phyloP scores from a whole-genome alignment of 2,888 invertebrate species.

The Ceriagrion tenellum region DNA sequence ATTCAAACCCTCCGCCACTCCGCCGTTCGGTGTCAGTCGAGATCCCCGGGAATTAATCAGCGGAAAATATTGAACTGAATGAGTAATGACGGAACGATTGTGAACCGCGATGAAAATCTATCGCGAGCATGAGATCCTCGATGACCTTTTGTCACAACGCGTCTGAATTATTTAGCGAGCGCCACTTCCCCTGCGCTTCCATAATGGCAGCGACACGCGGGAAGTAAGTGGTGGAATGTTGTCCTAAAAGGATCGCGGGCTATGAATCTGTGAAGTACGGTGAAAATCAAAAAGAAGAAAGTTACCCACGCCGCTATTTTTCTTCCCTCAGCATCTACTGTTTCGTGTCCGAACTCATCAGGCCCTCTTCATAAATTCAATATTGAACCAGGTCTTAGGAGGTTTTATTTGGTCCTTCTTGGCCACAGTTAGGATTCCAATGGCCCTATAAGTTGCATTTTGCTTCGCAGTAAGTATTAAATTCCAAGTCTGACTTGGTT shows the following conservation, averaged over 20 bases:
- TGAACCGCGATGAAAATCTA: background rate
- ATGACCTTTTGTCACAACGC: background rate
- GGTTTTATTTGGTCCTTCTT: too few species aligned
- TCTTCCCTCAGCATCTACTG: background rate
- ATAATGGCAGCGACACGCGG: background rate
- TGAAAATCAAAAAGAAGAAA: background rate
- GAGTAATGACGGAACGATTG: background rate
- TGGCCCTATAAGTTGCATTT: too few species aligned
- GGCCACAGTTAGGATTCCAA: background rate
- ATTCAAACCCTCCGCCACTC: background rate
- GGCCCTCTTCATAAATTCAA: too few species aligned
- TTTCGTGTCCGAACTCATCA: background rate
- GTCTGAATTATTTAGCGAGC: background rate
- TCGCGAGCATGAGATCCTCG: background rate
- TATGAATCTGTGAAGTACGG: background rate
- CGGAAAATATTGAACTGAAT: conserved; percentile 16
- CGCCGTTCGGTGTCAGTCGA: background rate
- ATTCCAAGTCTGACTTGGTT: too few species aligned
- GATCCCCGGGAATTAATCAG: background rate
- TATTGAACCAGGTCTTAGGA: too few species aligned
- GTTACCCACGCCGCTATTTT: background rate
- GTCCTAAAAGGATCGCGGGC: background rate
- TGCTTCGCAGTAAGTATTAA: too few species aligned
- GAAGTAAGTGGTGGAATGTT: background rate
- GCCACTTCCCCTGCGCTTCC: background rate